Conservation (phyloP, 2,888 invertebrate genomes). For the Sarcophaga carnaria region DNA sequence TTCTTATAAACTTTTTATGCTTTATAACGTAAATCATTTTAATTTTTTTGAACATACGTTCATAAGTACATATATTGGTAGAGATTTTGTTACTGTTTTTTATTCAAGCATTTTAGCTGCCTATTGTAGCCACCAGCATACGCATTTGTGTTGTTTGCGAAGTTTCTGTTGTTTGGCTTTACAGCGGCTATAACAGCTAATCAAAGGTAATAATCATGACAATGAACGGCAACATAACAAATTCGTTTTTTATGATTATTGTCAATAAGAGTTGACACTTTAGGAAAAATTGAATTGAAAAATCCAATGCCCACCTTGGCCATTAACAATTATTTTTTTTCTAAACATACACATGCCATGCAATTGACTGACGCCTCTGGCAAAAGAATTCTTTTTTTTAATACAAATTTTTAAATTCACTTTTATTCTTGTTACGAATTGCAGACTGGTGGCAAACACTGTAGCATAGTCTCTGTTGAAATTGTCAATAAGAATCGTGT, state of each 20-base stretch:
- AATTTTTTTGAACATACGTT: conserved; percentile 29
- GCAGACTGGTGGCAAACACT: too few species aligned
- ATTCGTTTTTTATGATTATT: conserved; percentile 68
- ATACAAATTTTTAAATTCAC: conserved; percentile 6
- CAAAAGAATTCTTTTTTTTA: conserved; percentile 21
- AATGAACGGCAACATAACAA: conserved; percentile 65
- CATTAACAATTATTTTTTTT: conserved; percentile 34
- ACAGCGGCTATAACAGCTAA: conserved; percentile 58
- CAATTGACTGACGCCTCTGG: conserved; percentile 58
- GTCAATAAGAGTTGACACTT: conserved; percentile 68
- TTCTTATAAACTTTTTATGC: conserved; percentile 31
- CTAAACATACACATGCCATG: conserved; percentile 6
- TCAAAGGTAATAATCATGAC: conserved; percentile 69
- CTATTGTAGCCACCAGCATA: conserved; percentile 48
- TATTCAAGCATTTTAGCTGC: conserved; percentile 25
- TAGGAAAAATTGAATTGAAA: conserved; percentile 60
- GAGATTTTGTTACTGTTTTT: conserved; percentile 26
- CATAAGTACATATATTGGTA: not conserved
- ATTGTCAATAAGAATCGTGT: conserved; percentile 56
- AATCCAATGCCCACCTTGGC: conserved; percentile 64
- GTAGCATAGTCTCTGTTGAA: not conserved
- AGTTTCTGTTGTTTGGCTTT: conserved; percentile 25
- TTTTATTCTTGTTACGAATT: too few species aligned
- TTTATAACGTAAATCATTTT: conserved; percentile 63
- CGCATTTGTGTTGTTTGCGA: conserved; percentile 54